A percentile compares a stretch with the other conserved stretches of the same genome.
Conservation (phyloP, 2,113 vertebrate species). For the Candoia aspera region DNA sequence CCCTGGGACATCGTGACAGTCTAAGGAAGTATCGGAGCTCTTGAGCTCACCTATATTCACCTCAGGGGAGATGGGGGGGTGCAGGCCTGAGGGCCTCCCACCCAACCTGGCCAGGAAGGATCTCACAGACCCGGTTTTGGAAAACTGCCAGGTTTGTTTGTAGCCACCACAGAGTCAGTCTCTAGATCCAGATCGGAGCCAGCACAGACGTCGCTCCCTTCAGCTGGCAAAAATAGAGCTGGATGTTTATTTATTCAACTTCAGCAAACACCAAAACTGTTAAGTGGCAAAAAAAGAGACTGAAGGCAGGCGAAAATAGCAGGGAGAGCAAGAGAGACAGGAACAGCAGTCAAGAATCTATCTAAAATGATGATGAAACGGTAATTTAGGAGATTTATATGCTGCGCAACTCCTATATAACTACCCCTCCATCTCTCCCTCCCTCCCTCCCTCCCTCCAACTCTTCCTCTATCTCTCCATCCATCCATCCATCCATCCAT, state of each 20-base stretch:
- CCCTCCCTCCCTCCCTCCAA: too few species aligned
- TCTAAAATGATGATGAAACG: background rate
- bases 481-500: too few species aligned
- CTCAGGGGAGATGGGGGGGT: background rate
- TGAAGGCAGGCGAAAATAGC: background rate
- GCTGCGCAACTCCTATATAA: background rate
- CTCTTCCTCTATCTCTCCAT: too few species aligned
- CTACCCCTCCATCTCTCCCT: background rate
- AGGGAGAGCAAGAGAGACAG: background rate
- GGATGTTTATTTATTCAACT: background rate
- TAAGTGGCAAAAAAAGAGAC: background rate
- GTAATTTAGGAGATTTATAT: background rate
- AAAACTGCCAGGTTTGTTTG: background rate
- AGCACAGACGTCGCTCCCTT: background rate
- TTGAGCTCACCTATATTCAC: background rate
- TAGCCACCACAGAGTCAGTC: background rate
- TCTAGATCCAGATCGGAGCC: background rate
- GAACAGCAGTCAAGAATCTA: background rate
- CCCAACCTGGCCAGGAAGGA: background rate
- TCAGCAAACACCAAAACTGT: background rate
- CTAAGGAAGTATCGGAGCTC: background rate
- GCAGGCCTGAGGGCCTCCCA: background rate
- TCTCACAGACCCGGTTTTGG: background rate
- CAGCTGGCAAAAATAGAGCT: background rate
- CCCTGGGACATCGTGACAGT: too few species aligned